These are phyloP conservation scores for Athene noctua DNA, from an alignment of 2,113 vertebrate genomes.

Conservation along the genomic window DNA sequence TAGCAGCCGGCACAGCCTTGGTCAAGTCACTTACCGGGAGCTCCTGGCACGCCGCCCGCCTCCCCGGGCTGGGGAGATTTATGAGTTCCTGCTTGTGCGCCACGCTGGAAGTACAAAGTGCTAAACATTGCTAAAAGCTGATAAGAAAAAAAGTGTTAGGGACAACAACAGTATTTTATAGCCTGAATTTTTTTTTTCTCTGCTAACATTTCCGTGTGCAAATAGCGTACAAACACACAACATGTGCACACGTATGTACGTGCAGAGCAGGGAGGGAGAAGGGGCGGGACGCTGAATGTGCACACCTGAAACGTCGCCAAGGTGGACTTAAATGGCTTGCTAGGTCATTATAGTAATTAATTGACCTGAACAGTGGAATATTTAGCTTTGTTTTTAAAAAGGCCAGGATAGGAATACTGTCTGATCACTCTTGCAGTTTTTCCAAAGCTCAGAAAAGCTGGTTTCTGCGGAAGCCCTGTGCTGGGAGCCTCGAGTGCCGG, in stretches of 20 bases:
- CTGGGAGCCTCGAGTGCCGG: neutral
- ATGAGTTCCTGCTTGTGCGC: neutral
- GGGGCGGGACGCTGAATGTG: neutral
- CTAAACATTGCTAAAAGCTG: neutral
- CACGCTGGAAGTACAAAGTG: neutral
- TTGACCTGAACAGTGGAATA: neutral
- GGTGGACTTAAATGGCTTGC: neutral
- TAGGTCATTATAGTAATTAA: neutral
- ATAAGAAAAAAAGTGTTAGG: neutral
- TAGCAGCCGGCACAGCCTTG: rapidly evolving
- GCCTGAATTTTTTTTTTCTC: neutral
- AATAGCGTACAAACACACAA: neutral
- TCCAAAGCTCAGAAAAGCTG: neutral
- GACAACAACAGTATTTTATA: neutral
- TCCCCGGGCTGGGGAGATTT: neutral
- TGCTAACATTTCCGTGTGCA: neutral
- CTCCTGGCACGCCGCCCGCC: neutral
- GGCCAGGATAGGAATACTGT: neutral
- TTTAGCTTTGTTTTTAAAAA: neutral
- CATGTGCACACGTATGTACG: neutral
- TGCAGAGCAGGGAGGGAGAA: neutral
- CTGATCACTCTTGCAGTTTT: neutral
- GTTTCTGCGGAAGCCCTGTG: neutral
- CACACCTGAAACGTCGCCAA: neutral
- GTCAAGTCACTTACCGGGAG: neutral